Base-by-base conservation (phyloP, 2,113 vertebrate genomes). In the Corydoras maculifer region DNA sequence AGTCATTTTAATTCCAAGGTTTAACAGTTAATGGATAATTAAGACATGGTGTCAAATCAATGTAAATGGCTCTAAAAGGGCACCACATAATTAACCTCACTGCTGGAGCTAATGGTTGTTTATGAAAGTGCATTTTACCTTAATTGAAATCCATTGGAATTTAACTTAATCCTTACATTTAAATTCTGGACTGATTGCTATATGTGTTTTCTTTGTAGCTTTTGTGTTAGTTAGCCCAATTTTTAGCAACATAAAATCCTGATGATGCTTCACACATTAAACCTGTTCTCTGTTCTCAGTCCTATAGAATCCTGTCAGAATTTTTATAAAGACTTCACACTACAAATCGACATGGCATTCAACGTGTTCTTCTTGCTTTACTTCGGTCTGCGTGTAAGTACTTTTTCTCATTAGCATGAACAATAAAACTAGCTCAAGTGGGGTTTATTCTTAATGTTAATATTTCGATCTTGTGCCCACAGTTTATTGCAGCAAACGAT, bases 281-380 rank as follows among this genome's bases (percentile, higher is more conserved):
- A 51, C 30, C 6, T 25, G 66, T 67, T 77, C 50, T 74, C 57
- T 78, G 13, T 74, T 82, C 88, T 79, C 85, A 99, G 97, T 86
- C 96, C 95, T 80, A 99, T 99, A 94, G 97, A 99, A 89, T 95
- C 96, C 91, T 99, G 97, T 90, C 95, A 98, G 92, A 94, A 96
- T 91, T 99, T 99, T 94, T 98, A 98, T 91, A 92, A 96, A 90
- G 97, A 99, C 87, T 96, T 98, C 91, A 98, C 97, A 1, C 92
- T 99, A 88, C 96, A 99, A 90, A 98, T 99, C 72, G 97, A 99
- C 89, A 99, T 99, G 97, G 95, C 95, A 87, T 98, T 98, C 92
- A 99, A 99, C 74, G 93, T 99, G 74, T 98, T 99, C 92, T 99
- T 99, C 91, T 93, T 99, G 58, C 94, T 99, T 65, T 99, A 99